Evolutionary conservation across 2,113 vertebrate genomes (phyloP).

Genomic region (Cisticola juncidis): DNA sequence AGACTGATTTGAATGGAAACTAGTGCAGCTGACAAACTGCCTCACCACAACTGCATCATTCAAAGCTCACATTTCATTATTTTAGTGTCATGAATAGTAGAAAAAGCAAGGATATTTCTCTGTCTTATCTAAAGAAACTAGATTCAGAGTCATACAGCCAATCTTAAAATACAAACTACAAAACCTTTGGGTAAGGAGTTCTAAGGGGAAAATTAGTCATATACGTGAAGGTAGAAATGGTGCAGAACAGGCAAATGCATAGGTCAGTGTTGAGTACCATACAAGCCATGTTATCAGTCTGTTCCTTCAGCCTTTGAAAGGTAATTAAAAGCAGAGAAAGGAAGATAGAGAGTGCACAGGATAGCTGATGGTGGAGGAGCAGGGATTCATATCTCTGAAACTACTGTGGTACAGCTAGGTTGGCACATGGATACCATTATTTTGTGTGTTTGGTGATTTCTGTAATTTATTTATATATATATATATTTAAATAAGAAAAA

Average conservation of each 20-base stretch:
- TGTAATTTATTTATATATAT: neutral
- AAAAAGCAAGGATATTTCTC: neutral
- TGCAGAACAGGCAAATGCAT: rapidly evolving
- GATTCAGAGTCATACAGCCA: neutral
- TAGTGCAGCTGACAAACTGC: neutral
- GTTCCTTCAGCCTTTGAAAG: neutral
- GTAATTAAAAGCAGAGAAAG: neutral
- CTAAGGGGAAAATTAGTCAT: neutral
- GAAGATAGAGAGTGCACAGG: neutral
- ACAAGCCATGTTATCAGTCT: neutral
- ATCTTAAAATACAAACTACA: neutral
- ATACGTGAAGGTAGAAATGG: neutral
- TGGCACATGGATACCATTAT: neutral
- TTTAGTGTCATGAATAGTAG: neutral
- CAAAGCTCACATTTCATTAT: constrained; percentile 14
- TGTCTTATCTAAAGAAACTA: neutral
- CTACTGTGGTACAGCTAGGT: neutral
- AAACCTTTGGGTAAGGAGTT: neutral
- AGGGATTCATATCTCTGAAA: neutral
- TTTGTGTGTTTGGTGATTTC: neutral
- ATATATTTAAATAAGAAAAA: neutral
- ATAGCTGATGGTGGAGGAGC: neutral
- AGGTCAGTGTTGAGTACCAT: rapidly evolving
- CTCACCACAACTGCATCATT: neutral
- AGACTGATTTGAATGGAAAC: neutral